phyloP scores from a whole-genome alignment of 2,888 invertebrate species.

The Reticulitermes lucifugus region DNA sequence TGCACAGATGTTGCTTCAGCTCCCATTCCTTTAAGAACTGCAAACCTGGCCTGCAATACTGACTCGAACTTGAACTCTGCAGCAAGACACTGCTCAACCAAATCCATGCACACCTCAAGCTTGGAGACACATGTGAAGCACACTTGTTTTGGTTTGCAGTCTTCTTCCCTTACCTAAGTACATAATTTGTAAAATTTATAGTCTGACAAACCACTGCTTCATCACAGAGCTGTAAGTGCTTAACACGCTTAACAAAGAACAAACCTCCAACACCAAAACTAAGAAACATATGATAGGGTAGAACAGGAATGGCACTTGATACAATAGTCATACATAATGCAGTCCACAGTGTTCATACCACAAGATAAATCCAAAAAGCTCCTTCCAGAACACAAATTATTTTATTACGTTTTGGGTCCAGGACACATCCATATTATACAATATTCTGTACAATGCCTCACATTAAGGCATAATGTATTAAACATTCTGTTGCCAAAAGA shows the following conservation, averaged over 20 bases:
- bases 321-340: too few species aligned
- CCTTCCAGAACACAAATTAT: too few species aligned
- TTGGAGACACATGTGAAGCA: conserved; percentile 61
- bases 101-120: conserved; percentile 60
- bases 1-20: conserved; percentile 21
- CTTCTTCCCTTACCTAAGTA: conserved; percentile 47
- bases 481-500: too few species aligned
- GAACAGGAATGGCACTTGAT: too few species aligned
- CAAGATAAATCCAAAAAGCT: too few species aligned
- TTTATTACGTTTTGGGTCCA: too few species aligned
- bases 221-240: not conserved
- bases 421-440: too few species aligned
- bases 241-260: not conserved
- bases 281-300: too few species aligned
- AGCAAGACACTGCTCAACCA: conserved; percentile 59
- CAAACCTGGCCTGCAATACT: conserved; percentile 54
- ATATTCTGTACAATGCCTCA: too few species aligned
- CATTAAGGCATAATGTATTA: too few species aligned
- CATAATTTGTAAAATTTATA: conserved; percentile 37
- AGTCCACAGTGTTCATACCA: too few species aligned
- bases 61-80: conserved; percentile 62
- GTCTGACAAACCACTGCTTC: not conserved
- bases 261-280: not conserved
- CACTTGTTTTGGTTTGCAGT: conserved; percentile 61
- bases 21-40: conserved; percentile 43